A percentile compares a stretch with the other conserved stretches of the same genome.
Evolutionary conservation across 2,113 vertebrate genomes (phyloP).

Genomic region (Columba livia): DNA sequence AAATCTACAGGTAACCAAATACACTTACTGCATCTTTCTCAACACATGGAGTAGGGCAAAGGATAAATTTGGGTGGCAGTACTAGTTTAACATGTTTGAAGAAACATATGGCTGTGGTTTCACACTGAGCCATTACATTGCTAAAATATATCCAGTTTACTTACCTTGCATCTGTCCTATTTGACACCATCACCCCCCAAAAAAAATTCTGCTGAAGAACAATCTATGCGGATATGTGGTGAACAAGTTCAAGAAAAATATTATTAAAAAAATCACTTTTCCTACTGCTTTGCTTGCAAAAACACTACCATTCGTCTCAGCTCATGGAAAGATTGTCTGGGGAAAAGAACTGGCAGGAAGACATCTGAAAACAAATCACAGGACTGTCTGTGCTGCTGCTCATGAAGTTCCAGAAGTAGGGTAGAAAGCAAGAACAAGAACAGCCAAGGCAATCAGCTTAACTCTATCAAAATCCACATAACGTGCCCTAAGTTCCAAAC

Average conservation of each 20-base stretch:
- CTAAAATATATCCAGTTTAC: not conserved
- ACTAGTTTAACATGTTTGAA: not conserved
- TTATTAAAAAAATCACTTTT: not conserved
- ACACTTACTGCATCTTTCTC: not conserved
- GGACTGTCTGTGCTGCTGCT: not conserved
- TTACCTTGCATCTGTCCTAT: not conserved
- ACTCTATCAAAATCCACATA: not conserved
- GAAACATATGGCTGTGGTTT: not conserved
- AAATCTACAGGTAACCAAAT: not conserved
- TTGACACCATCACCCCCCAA: not conserved
- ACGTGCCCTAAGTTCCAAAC: not conserved
- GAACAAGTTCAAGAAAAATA: not conserved
- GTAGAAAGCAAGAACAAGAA: not conserved
- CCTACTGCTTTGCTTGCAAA: not conserved
- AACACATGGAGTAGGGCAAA: not conserved
- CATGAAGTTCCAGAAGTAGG: not conserved
- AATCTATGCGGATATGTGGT: not conserved
- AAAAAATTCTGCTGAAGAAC: not conserved
- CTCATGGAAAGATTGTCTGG: not conserved
- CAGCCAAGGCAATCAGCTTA: not conserved
- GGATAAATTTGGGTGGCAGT: not conserved
- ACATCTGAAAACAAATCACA: not conserved
- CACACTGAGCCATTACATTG: not conserved
- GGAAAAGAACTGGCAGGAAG: not conserved
- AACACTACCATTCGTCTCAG: not conserved